These are phyloP conservation scores for Campoplex nolae DNA, from an alignment of 2,888 invertebrate species.

Conservation along the genomic window DNA sequence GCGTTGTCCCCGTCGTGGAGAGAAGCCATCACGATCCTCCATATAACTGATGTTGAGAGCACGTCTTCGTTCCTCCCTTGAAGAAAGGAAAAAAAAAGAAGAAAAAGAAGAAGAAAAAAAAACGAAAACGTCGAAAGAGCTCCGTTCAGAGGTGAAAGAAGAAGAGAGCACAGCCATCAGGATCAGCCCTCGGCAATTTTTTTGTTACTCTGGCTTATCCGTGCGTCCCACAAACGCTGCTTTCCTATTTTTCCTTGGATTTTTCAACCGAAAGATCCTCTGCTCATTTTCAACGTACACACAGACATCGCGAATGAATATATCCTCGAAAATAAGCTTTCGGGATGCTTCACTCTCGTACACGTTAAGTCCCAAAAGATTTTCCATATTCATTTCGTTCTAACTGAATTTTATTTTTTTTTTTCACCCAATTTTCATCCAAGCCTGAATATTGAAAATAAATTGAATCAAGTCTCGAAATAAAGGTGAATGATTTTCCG, in stretches of 20 bases:
- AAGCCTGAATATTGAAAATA: neutral
- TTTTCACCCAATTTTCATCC: neutral
- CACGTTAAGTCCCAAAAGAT: neutral
- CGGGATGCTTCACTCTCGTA: neutral
- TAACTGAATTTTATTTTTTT: neutral
- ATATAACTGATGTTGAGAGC: slow-evolving; percentile 52
- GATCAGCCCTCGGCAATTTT: slow-evolving; percentile 55
- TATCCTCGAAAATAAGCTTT: neutral
- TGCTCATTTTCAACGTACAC: slow-evolving; percentile 20
- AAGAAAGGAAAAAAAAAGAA: slow-evolving; percentile 21
- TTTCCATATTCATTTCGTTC: neutral
- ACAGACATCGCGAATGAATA: neutral
- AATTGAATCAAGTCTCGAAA: neutral
- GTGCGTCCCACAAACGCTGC: slow-evolving; percentile 21
- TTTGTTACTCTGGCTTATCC: slow-evolving; percentile 54
- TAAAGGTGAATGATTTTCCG: too few species aligned
- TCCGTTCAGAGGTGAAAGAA: slow-evolving; percentile 48
- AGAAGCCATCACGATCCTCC: slow-evolving; percentile 46
- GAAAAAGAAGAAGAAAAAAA: neutral
- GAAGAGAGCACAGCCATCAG: slow-evolving; percentile 48
- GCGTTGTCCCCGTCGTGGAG: slow-evolving; percentile 33
- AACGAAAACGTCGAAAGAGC: slow-evolving; percentile 5
- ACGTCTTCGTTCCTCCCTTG: slow-evolving; percentile 36
- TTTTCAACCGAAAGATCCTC: slow-evolving; percentile 12
- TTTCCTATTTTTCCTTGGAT: slow-evolving; percentile 30